Conservation (phyloP, 2,888 invertebrate species). For the Abscondita cerata region DNA sequence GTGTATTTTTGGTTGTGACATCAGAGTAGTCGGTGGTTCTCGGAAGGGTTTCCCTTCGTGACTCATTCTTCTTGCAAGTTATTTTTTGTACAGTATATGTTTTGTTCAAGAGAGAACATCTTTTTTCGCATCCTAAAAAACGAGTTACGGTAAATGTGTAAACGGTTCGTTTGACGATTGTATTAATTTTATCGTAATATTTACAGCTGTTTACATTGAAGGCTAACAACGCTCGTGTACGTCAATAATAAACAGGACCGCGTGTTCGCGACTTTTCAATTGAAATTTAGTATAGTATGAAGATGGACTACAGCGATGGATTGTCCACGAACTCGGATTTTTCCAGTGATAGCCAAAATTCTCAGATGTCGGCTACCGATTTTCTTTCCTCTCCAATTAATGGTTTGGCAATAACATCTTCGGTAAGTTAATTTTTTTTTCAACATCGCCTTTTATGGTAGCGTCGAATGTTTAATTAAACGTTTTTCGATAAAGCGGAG, state of each 20-base stretch:
- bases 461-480: neutral
- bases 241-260: conserved; percentile 30
- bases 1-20: conserved; percentile 58
- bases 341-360: conserved; percentile 57
- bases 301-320: conserved; percentile 56
- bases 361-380: conserved; percentile 53
- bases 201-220: conserved; percentile 38
- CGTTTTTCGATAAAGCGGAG: neutral
- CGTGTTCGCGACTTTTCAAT: conserved; percentile 13
- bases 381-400: conserved; percentile 54
- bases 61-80: conserved; percentile 45
- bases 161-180: neutral
- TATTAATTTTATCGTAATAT: conserved; percentile 9
- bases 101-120: neutral
- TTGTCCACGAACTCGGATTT: conserved; percentile 58
- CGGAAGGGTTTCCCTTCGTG: conserved; percentile 56
- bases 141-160: too few species aligned
- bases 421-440: conserved; percentile 48
- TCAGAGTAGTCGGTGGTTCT: conserved; percentile 57
- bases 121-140: conserved; percentile 9
- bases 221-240: conserved; percentile 39
- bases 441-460: conserved; percentile 5
- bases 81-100: neutral
- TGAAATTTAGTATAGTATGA: conserved; percentile 51
- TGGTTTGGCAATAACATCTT: conserved; percentile 48